Conservation (phyloP, 2,888 invertebrate genomes). For the Cosmia pyralina region DNA sequence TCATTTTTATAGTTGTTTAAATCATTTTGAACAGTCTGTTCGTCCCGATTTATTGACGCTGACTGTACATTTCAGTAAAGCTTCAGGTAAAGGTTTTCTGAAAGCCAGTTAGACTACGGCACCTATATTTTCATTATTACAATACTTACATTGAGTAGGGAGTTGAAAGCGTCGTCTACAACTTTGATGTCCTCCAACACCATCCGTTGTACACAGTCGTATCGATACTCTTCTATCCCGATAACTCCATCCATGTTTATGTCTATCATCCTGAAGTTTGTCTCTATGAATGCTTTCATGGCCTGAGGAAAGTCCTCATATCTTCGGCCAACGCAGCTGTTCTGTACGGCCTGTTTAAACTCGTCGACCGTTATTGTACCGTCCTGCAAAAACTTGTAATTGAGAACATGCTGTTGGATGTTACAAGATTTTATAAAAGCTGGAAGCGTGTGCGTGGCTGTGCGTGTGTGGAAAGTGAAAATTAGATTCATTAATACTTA, state of each 20-base stretch:
- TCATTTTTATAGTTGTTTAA: no score
- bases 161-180: constrained; percentile 94
- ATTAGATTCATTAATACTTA: constrained; percentile 52
- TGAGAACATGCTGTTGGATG: constrained; percentile 52
- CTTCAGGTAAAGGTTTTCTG: background rate
- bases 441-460: constrained; percentile 76
- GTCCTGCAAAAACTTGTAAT: constrained; percentile 90
- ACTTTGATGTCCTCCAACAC: constrained; percentile 94
- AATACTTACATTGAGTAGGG: constrained; percentile 93
- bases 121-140: background rate
- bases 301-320: constrained; percentile 96
- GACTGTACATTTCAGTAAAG: no score
- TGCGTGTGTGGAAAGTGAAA: constrained; percentile 67
- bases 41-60: no score
- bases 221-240: constrained; percentile 94
- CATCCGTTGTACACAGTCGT: constrained; percentile 95
- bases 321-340: constrained; percentile 94
- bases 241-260: constrained; percentile 95
- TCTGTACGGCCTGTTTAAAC: constrained; percentile 94
- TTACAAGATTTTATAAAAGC: constrained; percentile 63
- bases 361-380: constrained; percentile 95
- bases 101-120: background rate
- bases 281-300: constrained; percentile 96
- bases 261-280: constrained; percentile 95
- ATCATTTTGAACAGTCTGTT: no score